Base-by-base conservation (phyloP, 2,797 vertebrate genomes). In the Triplophysa yarkandensis region DNA sequence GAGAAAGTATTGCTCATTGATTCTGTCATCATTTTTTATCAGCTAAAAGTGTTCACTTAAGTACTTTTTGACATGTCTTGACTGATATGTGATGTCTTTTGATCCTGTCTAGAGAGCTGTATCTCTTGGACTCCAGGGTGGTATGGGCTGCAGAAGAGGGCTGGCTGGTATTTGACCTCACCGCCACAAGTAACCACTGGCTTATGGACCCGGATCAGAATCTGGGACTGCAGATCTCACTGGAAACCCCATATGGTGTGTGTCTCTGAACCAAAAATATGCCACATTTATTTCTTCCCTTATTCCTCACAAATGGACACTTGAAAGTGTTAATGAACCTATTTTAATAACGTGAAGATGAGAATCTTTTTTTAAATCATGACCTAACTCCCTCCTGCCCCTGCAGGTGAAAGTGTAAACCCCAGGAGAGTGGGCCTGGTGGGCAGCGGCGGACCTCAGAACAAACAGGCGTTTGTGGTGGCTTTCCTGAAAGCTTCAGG, bases 141-240 rank as follows among this genome's bases (percentile, higher is more conserved):
- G 90, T 98, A 80, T 97, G 96, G 97, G 93, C 94, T 1, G 91
- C 92, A 0, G 95, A 98, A 84, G 94, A 98, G 73, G 95, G 96
- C 62, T 99, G 98, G 98, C 89, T 99, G 85, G 91, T 95, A 60
- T 99, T 99, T 69, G 97, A 99, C 87, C 92, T 99, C 32, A 98
- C 96, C 0, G 87, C 91, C 44, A 95, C 96, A 78, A 97, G 94
- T 77, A 95, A 97, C 88, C 92, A 94, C 75, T 99, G 98, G 98
- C 91, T 97, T 82, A 86, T 93, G 76, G 92, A 95, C 68, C 94
- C 96, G 0, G 91, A 93, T 1, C 94, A 96, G 87, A 98, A 98
- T 79, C 89, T 99, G 0, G 95, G 95, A 50, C 91, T 99, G 76
- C 95, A 94, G 78, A 89, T 99, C 10, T 91, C 93, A 0, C 86